Evolutionary conservation across 2,113 vertebrate species (phyloP), one percentile per base, ranked within the genome.

Genomic region (Acanthisitta chloris): DNA sequence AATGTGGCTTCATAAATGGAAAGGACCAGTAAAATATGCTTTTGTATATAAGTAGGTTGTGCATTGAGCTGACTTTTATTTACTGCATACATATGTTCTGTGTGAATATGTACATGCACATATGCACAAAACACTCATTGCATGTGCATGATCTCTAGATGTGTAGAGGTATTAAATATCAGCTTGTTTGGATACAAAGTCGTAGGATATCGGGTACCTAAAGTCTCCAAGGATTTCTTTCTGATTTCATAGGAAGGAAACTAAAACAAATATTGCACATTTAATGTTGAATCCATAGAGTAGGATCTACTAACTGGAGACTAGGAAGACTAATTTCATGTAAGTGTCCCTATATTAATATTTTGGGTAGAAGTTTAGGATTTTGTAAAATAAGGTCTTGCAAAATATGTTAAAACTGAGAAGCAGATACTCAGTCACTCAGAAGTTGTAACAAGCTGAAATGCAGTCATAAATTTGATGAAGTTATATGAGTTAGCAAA

Each of bases 381-480:
- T 69, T 82, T 84, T 79, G 31, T 65, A 91, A 94, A 81, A 79
- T 9, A 66, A 54, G 14, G 5, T 64, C 84, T 92, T 83, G 16
- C 24, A 86, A 64, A 55, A 51, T 79, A 18, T 4, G 4, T 67
- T 89, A 20, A 81, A 86, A 72, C 31, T 58, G 29, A 79, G 43
- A 74, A 59, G 48, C 33, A 66, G 42, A 52, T 83, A 42, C 26
- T 17, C 29, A 78, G 34, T 71, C 34, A 71, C 19, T 57, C 38
- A 46, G 49, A 83, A 83, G 26, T 77, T 54, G 48, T 18, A 51
- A 58, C 42, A 33, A 58, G 10, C 21, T 79, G 43, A 92, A 92
- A 74, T 42, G 14, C 11, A 59, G 45, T 57, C 17, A 26, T 43
- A 59, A 67, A 52, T 79, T 52, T 62, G 12, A 8, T 81, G n/a